Percentiles rank a stretch among this genome's conserved stretches.
phyloP scores from a whole-genome alignment of 2,888 invertebrate species.

The Chymomyza amoena region DNA sequence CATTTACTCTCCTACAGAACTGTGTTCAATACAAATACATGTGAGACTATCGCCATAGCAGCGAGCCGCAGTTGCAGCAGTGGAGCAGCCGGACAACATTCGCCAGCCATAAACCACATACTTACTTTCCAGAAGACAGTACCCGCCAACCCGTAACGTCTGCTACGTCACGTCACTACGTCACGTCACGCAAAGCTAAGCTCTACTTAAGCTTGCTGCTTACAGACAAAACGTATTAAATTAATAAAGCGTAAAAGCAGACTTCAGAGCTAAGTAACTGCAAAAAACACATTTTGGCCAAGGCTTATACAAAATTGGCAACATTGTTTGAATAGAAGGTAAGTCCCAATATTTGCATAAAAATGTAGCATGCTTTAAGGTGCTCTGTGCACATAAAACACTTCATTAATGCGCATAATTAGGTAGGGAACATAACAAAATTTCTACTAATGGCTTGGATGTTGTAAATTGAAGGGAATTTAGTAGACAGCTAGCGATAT shows the following conservation, averaged over 20 bases:
- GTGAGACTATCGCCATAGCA: slow-evolving; percentile 48
- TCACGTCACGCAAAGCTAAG: slow-evolving; percentile 30
- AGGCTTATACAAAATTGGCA: slow-evolving; percentile 34
- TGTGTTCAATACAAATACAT: slow-evolving; percentile 56
- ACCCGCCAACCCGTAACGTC: slow-evolving; percentile 27
- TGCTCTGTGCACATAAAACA: neutral
- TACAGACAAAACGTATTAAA: slow-evolving; percentile 19
- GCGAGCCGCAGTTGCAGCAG: slow-evolving; percentile 35
- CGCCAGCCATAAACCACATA: neutral
- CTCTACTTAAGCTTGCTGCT: slow-evolving; percentile 31
- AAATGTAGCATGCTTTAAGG: slow-evolving; percentile 30
- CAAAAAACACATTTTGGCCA: slow-evolving; percentile 4
- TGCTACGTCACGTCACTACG: slow-evolving; percentile 9
- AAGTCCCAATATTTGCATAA: slow-evolving; percentile 9
- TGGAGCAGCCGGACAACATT: slow-evolving; percentile 30
- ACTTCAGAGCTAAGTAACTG: neutral
- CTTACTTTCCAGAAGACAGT: neutral
- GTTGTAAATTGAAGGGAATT: neutral
- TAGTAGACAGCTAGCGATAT: neutral
- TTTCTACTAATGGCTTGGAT: neutral
- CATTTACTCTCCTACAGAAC: slow-evolving; percentile 2
- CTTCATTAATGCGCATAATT: neutral
- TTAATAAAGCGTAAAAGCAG: slow-evolving; percentile 12
- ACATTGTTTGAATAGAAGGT: slow-evolving; percentile 56
- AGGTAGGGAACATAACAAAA: neutral